A percentile compares a stretch with the other conserved stretches of the same genome.
Evolutionary conservation across 2,113 vertebrate species (phyloP).

Genomic region (Leuciscus idus): DNA sequence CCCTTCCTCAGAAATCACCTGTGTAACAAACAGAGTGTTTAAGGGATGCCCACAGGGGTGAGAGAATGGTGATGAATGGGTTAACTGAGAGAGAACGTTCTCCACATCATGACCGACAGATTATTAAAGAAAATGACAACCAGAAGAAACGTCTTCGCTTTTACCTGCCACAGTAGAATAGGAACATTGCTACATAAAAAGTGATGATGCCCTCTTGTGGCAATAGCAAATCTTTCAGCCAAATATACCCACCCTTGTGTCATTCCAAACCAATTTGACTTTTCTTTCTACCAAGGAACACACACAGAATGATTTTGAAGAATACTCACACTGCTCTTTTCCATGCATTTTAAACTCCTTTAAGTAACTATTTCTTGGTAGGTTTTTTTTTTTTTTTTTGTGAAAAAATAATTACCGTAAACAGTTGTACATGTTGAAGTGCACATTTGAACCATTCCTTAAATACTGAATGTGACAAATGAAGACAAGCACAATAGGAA

Average conservation of each 20-base stretch:
- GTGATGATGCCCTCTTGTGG: not conserved
- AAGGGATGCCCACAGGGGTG: conserved; percentile 69
- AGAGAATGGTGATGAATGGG: conserved; percentile 6
- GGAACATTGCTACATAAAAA: not conserved
- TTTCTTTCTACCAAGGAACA: not conserved
- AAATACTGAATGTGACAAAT: not conserved
- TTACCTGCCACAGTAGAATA: not conserved
- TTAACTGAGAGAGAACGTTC: conserved; percentile 29
- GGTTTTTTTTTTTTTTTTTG: not conserved
- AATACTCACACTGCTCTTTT: not conserved
- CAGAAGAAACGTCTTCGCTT: not conserved
- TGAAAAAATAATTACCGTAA: not conserved
- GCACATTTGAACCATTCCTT: not conserved
- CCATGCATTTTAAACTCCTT: not conserved
- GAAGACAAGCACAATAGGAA: not conserved
- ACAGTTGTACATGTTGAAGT: not conserved
- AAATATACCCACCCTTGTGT: not conserved
- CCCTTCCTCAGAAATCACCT: conserved; percentile 86
- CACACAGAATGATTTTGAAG: not conserved
- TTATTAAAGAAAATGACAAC: not conserved
- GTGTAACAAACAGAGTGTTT: conserved; percentile 79
- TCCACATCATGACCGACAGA: not conserved
- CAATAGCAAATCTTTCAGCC: not conserved
- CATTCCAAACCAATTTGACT: not conserved
- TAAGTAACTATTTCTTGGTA: not conserved